These are phyloP conservation scores for Ormyrus labotus DNA, from an alignment of 2,888 invertebrate genomes.

Conservation along the genomic window DNA sequence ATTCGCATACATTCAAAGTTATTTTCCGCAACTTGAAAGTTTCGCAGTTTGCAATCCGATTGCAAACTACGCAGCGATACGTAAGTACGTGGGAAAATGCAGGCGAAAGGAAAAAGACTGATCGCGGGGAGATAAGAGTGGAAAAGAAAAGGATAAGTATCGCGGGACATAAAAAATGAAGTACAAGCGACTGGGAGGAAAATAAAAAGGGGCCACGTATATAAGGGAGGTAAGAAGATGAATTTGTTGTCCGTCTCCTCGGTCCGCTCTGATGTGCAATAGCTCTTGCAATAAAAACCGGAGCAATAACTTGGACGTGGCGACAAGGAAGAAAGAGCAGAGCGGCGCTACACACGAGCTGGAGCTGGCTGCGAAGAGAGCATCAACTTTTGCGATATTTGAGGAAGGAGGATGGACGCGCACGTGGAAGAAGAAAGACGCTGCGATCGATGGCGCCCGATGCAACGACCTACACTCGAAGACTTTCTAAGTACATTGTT, in stretches of 20 bases:
- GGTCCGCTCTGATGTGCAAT: conserved; percentile 66
- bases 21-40: conserved; percentile 37
- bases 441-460: conserved; percentile 46
- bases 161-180: conserved; percentile 30
- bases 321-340: not conserved
- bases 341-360: not conserved
- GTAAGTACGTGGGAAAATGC: not conserved
- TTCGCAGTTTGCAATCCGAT: conserved; percentile 4
- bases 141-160: conserved; percentile 12
- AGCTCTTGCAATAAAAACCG: conserved; percentile 70
- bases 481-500: conserved; percentile 31
- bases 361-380: conserved; percentile 26
- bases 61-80: not conserved
- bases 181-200: conserved; percentile 7
- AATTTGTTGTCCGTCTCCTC: conserved; percentile 67
- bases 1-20: conserved; percentile 47
- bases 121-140: not conserved
- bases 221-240: conserved; percentile 55
- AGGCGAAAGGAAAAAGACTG: not conserved
- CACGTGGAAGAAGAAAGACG: conserved; percentile 50
- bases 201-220: conserved; percentile 7
- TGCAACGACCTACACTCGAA: not conserved
- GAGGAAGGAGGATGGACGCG: conserved; percentile 57
- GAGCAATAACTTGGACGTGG: conserved; percentile 66
- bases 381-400: conserved; percentile 67